These are phyloP conservation scores for Butorides virescens DNA, from an alignment of 2,113 vertebrate species.

Conservation along the genomic window DNA sequence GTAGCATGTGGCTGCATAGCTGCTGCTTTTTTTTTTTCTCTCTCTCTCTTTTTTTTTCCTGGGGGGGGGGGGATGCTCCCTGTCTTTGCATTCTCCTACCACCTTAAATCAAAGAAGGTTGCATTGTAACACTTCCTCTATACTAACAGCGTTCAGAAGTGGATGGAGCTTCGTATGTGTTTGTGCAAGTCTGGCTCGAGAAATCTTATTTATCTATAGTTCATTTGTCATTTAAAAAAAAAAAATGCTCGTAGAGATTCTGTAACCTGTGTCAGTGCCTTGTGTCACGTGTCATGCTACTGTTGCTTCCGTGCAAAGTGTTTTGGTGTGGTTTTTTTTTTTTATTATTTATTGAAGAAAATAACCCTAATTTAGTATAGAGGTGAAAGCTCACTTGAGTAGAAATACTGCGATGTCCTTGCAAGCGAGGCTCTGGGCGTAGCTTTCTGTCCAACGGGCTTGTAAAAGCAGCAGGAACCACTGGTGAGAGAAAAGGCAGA, in stretches of 20 bases:
- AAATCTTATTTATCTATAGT: neutral
- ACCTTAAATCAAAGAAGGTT: neutral
- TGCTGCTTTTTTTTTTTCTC: neutral
- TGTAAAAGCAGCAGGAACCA: neutral
- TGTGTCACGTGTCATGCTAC: constrained; percentile 39
- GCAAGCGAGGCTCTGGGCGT: neutral
- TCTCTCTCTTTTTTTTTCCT: no score
- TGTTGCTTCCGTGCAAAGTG: neutral
- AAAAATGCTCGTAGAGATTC: constrained; percentile 49
- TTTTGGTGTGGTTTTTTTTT: neutral
- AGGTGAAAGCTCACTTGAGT: neutral
- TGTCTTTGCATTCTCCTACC: neutral
- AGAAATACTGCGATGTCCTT: neutral
- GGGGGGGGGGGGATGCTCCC: neutral
- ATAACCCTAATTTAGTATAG: neutral
- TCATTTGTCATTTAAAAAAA: neutral
- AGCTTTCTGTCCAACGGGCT: neutral
- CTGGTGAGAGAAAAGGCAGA: neutral
- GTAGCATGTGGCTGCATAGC: neutral
- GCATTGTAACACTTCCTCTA: neutral
- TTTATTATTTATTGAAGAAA: neutral
- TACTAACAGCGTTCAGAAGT: neutral
- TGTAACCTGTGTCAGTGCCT: constrained; percentile 71
- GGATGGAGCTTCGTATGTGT: neutral
- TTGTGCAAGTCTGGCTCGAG: neutral